Base-by-base conservation (phyloP, 2,113 vertebrate species). In the Entelurus aequoreus region DNA sequence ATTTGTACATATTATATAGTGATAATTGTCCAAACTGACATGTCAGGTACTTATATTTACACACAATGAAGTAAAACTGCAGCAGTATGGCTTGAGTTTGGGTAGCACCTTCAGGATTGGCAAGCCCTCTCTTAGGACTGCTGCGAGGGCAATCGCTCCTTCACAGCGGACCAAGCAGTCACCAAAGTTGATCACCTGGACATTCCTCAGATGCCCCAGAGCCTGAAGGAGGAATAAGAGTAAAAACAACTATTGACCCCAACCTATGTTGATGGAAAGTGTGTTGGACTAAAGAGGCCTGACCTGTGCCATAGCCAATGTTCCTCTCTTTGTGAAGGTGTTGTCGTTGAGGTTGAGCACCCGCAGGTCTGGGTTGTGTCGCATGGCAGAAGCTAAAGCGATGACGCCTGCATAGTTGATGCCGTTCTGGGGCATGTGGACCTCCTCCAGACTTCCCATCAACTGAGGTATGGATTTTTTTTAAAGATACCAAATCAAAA, bases 381-480 rank as follows among this genome's bases (percentile, higher is more conserved):
- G 86, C 69, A 98, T 90, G 9, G 96, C 94, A 47, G 91, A 87
- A 37, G 97, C 96, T 46, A 99, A 79, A 0, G 95, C 95, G 0
- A 88, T 92, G 83, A 98, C 89, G 0, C 97, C 97, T 0, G 88
- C 78, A 60, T 96, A 88, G 77, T 94, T 97, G 80, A 99, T 97
- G 21, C 97, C 97, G 10, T 99, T 99, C 86, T 99, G 97, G 1
- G 96, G 96, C 94, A 99, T 93, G 75, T 99, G 94, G 47, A 99
- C 90, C 68, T 98, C 97, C 84, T 96, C 93, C 73, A 99, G 86
- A 52, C 94, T 98, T 42, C 96, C 94, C 5, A 99, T 93, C 79
- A 92, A 59, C 97, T 99, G 65, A 8, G 0, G 19, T 19, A 51
- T 46, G 38, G 19, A n/a, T 21, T 19, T 12, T 8, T 6, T 44